A percentile compares a stretch with the other conserved stretches of the same genome.
Conservation (phyloP, 2,797 vertebrate genomes). For the Bradypodion pumilum region DNA sequence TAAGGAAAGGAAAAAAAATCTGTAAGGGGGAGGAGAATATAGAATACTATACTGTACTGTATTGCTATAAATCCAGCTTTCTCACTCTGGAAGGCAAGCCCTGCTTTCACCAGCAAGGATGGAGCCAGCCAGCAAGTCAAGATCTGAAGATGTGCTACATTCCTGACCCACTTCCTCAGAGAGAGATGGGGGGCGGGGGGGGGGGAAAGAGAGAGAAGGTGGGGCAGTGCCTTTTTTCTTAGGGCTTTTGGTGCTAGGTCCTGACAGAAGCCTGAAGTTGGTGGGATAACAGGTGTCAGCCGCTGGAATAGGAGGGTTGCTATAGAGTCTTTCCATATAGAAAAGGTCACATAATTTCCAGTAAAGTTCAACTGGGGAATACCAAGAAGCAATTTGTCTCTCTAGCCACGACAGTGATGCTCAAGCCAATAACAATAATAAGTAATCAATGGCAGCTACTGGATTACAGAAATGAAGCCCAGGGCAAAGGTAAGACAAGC, state of each 20-base stretch:
- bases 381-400: no score
- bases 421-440: neutral
- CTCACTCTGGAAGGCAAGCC: neutral
- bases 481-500: neutral
- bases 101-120: neutral
- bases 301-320: neutral
- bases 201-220: no score
- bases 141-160: neutral
- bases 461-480: neutral
- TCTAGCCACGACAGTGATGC: neutral
- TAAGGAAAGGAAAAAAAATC: no score
- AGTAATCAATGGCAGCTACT: neutral
- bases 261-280: neutral
- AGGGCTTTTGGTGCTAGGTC: neutral
- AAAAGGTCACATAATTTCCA: no score
- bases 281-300: neutral
- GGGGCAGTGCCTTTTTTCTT: neutral
- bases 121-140: neutral
- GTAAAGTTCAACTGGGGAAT: no score
- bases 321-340: no score
- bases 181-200: no score
- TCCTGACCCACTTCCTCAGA: neutral
- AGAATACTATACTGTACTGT: neutral
- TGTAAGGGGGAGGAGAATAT: no score
- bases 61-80: no score